phyloP scores from a whole-genome alignment of 2,797 vertebrate genomes.

The Oreochromis mossambicus region DNA sequence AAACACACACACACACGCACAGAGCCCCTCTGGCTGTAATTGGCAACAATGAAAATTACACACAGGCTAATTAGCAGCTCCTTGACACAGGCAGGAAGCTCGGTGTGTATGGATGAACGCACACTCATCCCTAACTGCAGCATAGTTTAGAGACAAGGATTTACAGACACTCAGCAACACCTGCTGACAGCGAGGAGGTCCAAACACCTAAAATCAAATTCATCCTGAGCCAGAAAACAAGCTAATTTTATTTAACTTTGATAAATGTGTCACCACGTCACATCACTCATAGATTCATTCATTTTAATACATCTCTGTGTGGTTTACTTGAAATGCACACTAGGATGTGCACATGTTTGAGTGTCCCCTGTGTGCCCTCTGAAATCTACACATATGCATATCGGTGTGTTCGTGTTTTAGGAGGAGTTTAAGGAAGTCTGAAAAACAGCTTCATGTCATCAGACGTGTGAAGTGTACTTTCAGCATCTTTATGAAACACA shows the following conservation, averaged over 20 bases:
- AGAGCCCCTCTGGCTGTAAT: constrained; percentile 44
- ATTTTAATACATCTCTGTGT: background rate
- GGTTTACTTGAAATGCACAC: background rate
- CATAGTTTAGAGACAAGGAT: background rate
- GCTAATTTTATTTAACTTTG: background rate
- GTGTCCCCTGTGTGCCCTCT: background rate
- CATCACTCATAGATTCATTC: background rate
- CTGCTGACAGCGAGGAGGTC: background rate
- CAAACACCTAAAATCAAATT: background rate
- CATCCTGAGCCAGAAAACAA: background rate
- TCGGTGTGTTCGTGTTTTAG: background rate
- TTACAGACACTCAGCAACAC: background rate
- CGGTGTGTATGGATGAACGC: background rate
- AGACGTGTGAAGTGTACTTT: background rate
- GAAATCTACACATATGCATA: background rate
- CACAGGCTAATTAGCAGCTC: constrained; percentile 65
- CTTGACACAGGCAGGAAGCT: constrained; percentile 21
- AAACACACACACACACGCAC: background rate
- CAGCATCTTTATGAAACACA: background rate
- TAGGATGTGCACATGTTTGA: background rate
- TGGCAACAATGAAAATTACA: constrained; percentile 61
- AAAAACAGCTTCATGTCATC: background rate
- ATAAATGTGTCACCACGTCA: background rate
- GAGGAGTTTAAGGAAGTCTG: background rate
- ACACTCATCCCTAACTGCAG: background rate